These are phyloP conservation scores for Caligus rogercresseyi DNA, from an alignment of 1,140 invertebrate species.

Conservation along the genomic window DNA sequence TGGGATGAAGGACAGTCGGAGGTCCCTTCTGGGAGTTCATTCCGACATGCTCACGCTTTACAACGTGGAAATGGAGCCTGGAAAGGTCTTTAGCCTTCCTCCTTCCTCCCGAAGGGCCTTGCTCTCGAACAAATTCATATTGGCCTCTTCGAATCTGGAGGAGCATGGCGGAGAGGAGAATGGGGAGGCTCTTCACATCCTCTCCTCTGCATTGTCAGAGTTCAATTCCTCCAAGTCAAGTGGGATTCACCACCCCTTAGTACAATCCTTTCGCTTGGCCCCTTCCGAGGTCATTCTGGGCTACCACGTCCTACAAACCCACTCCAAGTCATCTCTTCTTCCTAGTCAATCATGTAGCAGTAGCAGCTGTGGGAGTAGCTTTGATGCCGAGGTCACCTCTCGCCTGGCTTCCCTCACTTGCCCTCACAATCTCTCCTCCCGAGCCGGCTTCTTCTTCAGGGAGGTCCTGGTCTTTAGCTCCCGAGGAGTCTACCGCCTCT, in stretches of 20 bases:
- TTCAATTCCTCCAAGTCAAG: neutral
- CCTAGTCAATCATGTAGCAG: neutral
- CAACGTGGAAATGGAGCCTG: slow-evolving; percentile 12
- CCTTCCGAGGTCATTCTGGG: neutral
- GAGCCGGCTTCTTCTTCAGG: neutral
- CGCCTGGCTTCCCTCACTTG: neutral
- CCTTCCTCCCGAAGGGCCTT: neutral
- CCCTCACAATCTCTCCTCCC: neutral
- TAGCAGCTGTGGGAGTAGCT: neutral
- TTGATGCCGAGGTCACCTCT: neutral
- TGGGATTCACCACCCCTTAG: neutral
- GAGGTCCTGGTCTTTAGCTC: neutral
- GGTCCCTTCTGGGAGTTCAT: neutral
- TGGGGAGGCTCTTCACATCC: neutral
- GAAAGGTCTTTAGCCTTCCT: slow-evolving; percentile 1
- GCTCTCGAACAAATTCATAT: neutral
- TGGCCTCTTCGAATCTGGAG: neutral
- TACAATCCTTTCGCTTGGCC: slow-evolving; percentile 4
- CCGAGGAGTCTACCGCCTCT: neutral
- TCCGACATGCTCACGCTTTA: neutral
- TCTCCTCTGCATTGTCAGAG: slow-evolving; percentile 1
- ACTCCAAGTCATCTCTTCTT: neutral
- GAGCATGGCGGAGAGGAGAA: neutral
- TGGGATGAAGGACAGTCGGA: neutral
- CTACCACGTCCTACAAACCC: neutral